These are phyloP conservation scores for Cercopithecus mona DNA, from an alignment of 2,113 vertebrate genomes.

Conservation along the genomic window DNA sequence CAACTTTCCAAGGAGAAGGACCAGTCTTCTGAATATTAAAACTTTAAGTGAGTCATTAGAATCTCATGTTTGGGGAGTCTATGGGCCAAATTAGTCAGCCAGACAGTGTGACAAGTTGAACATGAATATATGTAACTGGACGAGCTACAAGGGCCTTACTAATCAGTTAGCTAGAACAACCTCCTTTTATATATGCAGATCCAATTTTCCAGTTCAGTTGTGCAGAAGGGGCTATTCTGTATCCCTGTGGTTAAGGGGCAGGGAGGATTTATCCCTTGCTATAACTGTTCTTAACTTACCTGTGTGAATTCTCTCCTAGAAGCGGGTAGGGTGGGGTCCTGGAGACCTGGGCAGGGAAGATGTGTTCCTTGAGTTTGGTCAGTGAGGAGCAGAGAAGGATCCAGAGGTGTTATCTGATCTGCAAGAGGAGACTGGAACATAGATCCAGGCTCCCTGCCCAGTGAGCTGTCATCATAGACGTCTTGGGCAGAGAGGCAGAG, in stretches of 20 bases:
- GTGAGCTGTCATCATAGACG: neutral
- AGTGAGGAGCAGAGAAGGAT: neutral
- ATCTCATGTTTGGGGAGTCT: neutral
- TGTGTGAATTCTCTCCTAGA: neutral
- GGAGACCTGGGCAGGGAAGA: neutral
- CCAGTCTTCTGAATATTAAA: neutral
- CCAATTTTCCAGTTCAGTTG: neutral
- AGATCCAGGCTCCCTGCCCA: neutral
- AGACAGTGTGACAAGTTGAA: neutral
- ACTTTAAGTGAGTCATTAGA: constrained; percentile 56
- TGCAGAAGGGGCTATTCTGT: neutral
- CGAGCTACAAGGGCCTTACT: neutral
- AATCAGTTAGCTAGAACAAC: neutral
- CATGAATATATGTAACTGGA: neutral
- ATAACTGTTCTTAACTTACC: neutral
- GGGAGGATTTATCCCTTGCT: neutral
- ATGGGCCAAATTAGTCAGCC: constrained; percentile 29
- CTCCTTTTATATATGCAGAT: neutral
- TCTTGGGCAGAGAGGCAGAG: neutral
- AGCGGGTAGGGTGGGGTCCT: neutral
- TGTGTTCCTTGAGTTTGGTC: neutral
- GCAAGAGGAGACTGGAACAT: neutral
- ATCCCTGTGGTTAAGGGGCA: neutral
- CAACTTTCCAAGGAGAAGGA: neutral
- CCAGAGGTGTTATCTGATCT: neutral